Evolutionary conservation across 2,113 vertebrate genomes (phyloP).

Genomic region (Pelodiscus sinensis): DNA sequence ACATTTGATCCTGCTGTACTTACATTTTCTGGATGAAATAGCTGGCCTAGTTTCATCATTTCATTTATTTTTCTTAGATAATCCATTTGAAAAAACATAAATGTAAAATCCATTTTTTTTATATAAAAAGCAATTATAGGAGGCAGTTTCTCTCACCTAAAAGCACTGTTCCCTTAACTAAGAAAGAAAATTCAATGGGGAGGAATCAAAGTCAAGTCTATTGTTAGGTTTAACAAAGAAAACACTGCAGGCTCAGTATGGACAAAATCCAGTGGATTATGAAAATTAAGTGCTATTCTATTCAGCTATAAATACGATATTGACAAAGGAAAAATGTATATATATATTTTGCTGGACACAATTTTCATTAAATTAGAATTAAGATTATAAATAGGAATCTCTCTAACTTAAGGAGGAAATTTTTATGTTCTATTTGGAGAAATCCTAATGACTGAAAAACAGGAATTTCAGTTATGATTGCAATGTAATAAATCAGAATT

Average conservation of each 20-base stretch:
- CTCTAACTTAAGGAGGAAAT: neutral
- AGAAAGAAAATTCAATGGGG: neutral
- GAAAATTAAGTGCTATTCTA: neutral
- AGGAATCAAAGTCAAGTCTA: neutral
- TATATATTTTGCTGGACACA: too few species aligned
- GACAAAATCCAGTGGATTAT: neutral
- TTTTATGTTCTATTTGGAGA: neutral
- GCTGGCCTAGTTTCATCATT: neutral
- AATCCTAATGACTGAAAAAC: too few species aligned
- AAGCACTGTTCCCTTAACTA: neutral
- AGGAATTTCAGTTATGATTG: neutral
- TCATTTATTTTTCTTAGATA: neutral
- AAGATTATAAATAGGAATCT: neutral
- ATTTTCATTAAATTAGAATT: neutral
- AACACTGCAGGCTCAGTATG: neutral
- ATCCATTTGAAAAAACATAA: neutral
- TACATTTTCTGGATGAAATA: neutral
- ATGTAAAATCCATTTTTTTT: neutral
- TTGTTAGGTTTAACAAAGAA: neutral
- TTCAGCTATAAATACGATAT: neutral
- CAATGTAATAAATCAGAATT: neutral
- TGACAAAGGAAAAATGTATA: neutral
- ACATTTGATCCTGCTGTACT: neutral
- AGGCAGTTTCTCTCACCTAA: neutral
- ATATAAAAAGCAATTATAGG: neutral